Conservation (phyloP, 1,140 invertebrate genomes). For the Drosophila fuyamai region DNA sequence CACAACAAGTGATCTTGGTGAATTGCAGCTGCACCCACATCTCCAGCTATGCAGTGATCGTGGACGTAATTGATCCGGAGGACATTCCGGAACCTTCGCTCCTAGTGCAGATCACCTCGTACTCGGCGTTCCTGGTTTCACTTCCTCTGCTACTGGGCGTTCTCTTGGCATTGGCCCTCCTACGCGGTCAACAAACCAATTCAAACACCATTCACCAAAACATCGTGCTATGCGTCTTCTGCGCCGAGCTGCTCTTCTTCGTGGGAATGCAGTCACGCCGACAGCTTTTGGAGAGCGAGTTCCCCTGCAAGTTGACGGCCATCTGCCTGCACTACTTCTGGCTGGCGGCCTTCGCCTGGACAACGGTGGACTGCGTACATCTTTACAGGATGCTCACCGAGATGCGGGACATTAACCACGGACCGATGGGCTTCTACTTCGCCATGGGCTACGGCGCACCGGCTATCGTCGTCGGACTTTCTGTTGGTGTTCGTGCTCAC, state of each 20-base stretch:
- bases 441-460: conserved; percentile 97
- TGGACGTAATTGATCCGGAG: conserved; percentile 95
- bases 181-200: conserved; percentile 93
- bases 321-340: conserved; percentile 97
- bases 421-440: conserved; percentile 97
- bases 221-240: conserved; percentile 94
- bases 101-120: conserved; percentile 94
- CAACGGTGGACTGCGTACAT: conserved; percentile 95
- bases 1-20: conserved; percentile 87
- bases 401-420: conserved; percentile 98
- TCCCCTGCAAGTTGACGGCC: conserved; percentile 95
- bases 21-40: conserved; percentile 97
- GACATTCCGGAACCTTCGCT: conserved; percentile 94
- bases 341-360: conserved; percentile 95
- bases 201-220: conserved; percentile 98
- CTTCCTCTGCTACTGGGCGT: conserved; percentile 90
- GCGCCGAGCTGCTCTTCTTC: conserved; percentile 94
- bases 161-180: conserved; percentile 90
- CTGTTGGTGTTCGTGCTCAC: conserved; percentile 96
- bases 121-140: conserved; percentile 94
- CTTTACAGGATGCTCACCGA: conserved; percentile 97
- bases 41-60: conserved; percentile 95
- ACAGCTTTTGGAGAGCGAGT: conserved; percentile 91
- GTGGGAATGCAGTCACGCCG: conserved; percentile 92
- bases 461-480: conserved; percentile 94